Conservation (phyloP, 1,140 invertebrate genomes). For the Nomia melanderi region DNA sequence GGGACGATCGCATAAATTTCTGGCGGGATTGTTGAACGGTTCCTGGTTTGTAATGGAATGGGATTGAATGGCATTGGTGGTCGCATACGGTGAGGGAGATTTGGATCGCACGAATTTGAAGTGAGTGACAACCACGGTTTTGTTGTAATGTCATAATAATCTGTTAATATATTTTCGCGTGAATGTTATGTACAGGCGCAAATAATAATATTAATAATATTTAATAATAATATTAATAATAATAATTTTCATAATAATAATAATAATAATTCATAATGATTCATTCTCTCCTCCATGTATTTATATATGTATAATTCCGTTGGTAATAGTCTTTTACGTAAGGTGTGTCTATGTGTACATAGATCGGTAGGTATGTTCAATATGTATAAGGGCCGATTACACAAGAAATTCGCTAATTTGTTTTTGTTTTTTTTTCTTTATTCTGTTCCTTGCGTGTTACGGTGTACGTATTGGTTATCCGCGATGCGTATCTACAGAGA, state of each 20-base stretch:
- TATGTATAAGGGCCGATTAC: conserved; percentile 76
- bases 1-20: neutral
- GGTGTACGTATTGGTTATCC: conserved; percentile 56
- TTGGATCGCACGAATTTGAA: conserved; percentile 27
- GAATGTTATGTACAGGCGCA: conserved; percentile 80
- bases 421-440: too few relatives aligned
- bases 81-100: too few relatives aligned
- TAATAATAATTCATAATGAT: conserved; percentile 61
- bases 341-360: conserved; percentile 70
- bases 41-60: neutral
- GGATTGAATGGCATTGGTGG: neutral
- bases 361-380: conserved; percentile 72
- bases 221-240: conserved; percentile 50
- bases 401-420: conserved; percentile 73
- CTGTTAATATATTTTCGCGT: conserved; percentile 80
- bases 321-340: conserved; percentile 70
- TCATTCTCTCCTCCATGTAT: conserved; percentile 71
- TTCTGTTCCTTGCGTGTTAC: neutral
- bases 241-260: conserved; percentile 72
- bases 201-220: conserved; percentile 75
- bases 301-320: conserved; percentile 73
- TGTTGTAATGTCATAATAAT: conserved; percentile 77
- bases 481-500: conserved; percentile 76
- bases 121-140: conserved; percentile 40
- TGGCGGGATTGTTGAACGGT: neutral